Conservation (phyloP, 2,797 vertebrate genomes). For the Gouania willdenowi region DNA sequence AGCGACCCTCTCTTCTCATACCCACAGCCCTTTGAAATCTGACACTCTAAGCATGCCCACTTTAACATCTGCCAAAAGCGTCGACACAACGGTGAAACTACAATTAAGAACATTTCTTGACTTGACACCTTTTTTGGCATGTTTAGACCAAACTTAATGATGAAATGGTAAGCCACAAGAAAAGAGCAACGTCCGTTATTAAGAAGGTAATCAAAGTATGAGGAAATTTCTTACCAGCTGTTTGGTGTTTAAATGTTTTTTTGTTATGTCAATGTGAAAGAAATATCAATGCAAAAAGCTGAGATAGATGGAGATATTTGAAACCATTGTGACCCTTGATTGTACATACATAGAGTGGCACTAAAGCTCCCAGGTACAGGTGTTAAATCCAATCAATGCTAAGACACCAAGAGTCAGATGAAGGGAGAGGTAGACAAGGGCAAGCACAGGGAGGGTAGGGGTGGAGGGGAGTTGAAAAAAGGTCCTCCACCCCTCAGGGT, state of each 20-base stretch:
- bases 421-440: constrained; percentile 30
- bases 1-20: not conserved
- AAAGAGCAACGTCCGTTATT: constrained; percentile 42
- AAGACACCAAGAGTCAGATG: constrained; percentile 53
- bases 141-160: constrained; percentile 34
- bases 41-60: constrained; percentile 18
- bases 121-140: constrained; percentile 39
- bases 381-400: constrained; percentile 36
- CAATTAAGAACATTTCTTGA: constrained; percentile 56
- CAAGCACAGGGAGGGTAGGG: constrained; percentile 21
- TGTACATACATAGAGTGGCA: too few species aligned
- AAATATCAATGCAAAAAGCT: too few species aligned
- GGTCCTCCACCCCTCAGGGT: constrained; percentile 53
- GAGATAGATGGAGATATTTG: too few species aligned
- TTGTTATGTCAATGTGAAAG: not conserved
- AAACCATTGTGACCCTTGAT: too few species aligned
- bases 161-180: constrained; percentile 27
- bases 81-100: constrained; percentile 31
- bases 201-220: constrained; percentile 29
- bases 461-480: constrained; percentile 27
- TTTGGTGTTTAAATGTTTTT: constrained; percentile 7
- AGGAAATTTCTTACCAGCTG: constrained; percentile 39
- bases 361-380: constrained; percentile 14
- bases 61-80: constrained; percentile 41
- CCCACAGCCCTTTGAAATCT: constrained; percentile 18